Percentiles rank a stretch among this genome's conserved stretches.
Conservation (phyloP, 1,140 invertebrate genomes). For the Coboldia fuscipes region DNA sequence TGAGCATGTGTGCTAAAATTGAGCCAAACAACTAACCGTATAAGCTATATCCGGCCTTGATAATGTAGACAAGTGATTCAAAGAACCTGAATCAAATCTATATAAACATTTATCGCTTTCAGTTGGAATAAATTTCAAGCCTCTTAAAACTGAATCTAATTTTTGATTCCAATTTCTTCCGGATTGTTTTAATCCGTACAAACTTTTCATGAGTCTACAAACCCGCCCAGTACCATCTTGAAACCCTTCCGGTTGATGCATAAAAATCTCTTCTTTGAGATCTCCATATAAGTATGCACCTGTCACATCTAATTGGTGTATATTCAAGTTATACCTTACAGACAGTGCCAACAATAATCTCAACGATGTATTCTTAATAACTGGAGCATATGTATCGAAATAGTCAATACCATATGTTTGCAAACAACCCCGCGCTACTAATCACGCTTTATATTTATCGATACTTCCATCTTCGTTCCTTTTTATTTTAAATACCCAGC, state of each 20-base stretch:
- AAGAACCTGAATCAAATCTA: no score
- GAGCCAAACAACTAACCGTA: slow-evolving; percentile 13
- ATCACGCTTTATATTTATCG: slow-evolving; percentile 16
- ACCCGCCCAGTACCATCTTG: slow-evolving; percentile 3
- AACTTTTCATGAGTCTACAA: slow-evolving; percentile 8
- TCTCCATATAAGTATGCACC: slow-evolving; percentile 9
- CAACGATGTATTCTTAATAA: slow-evolving; percentile 13
- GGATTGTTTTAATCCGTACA: slow-evolving; percentile 13
- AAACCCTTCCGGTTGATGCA: slow-evolving; percentile 16
- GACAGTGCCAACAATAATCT: slow-evolving; percentile 14
- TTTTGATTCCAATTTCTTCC: slow-evolving; percentile 10
- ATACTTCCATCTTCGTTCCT: slow-evolving; percentile 5
- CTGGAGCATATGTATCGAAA: slow-evolving; percentile 16
- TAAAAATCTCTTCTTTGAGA: slow-evolving; percentile 17
- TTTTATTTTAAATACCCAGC: slow-evolving; percentile 11
- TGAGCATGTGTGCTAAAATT: slow-evolving; percentile 9
- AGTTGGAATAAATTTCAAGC: no score
- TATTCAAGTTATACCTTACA: slow-evolving; percentile 9
- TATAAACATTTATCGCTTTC: no score
- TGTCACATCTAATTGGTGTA: slow-evolving; percentile 16
- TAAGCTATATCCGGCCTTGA: slow-evolving; percentile 20
- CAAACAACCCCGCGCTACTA: slow-evolving; percentile 19
- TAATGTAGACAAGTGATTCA: slow-evolving; percentile 15
- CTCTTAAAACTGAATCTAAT: no score
- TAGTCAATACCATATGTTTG: slow-evolving; percentile 19